Percentiles rank a stretch among this genome's conserved stretches.
These are phyloP conservation scores for Alligator sinensis DNA, from an alignment of 2,113 vertebrate species.

Conservation along the genomic window DNA sequence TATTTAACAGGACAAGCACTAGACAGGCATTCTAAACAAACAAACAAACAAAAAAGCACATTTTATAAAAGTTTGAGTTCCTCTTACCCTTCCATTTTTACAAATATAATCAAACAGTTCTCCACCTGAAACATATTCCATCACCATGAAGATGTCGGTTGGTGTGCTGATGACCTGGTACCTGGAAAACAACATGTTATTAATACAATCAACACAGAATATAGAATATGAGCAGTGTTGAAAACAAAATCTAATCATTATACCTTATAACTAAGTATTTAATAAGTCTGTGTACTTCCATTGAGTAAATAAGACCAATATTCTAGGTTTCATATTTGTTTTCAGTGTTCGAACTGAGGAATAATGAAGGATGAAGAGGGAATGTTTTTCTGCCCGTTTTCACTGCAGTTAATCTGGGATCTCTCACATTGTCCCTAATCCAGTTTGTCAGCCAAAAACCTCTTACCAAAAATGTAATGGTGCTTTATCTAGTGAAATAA, in stretches of 20 bases:
- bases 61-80: background rate
- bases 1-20: too few species aligned
- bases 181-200: conserved; percentile 81
- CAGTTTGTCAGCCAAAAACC: background rate
- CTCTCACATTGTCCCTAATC: background rate
- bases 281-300: too few species aligned
- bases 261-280: background rate
- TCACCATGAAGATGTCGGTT: conserved; percentile 99
- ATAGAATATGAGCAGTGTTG: too few species aligned
- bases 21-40: background rate
- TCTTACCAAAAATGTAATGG: background rate
- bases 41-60: background rate
- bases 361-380: background rate
- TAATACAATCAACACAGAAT: background rate
- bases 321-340: background rate
- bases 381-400: background rate
- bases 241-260: too few species aligned
- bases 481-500: background rate
- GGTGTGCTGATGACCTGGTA: conserved; percentile 99
- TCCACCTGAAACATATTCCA: conserved; percentile 99
- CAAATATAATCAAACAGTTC: conserved; percentile 99
- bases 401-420: background rate
- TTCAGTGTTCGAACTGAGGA: background rate
- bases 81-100: conserved; percentile 98
- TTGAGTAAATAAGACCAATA: background rate